These are phyloP conservation scores for Strigops habroptila DNA, from an alignment of 2,113 vertebrate species.

Conservation along the genomic window DNA sequence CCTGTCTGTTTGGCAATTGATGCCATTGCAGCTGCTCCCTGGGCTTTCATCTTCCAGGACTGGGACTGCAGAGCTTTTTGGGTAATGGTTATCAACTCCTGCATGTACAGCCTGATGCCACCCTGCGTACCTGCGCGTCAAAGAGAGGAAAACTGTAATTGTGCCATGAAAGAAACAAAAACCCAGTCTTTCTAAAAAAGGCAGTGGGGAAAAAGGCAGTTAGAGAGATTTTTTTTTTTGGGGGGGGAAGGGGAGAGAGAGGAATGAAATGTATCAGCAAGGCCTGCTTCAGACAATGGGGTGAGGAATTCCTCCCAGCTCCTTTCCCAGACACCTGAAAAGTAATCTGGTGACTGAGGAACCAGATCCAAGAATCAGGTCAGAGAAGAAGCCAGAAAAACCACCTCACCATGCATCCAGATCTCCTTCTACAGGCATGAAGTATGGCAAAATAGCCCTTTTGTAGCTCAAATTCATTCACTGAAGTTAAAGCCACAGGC, in stretches of 20 bases:
- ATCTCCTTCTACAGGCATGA: background rate
- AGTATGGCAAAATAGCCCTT: background rate
- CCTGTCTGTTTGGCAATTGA: slow-evolving; percentile 92
- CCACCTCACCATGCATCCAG: background rate
- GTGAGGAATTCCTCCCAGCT: background rate
- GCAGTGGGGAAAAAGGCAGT: background rate
- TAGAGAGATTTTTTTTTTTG: background rate
- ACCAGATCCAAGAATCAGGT: background rate
- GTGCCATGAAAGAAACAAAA: background rate
- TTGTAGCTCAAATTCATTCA: accelerated
- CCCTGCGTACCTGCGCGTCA: slow-evolving; percentile 84
- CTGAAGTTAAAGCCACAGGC: background rate
- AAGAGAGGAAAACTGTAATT: background rate
- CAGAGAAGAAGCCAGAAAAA: background rate
- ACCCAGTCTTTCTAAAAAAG: background rate
- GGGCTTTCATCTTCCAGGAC: slow-evolving; percentile 99
- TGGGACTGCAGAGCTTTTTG: slow-evolving; percentile 95
- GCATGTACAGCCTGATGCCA: slow-evolving; percentile 93
- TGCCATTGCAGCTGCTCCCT: slow-evolving; percentile 93
- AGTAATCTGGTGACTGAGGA: background rate
- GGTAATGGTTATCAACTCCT: slow-evolving; percentile 89
- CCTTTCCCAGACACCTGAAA: background rate
- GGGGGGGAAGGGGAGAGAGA: too few relatives aligned
- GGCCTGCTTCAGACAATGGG: background rate
- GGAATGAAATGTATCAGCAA: background rate